Conservation (phyloP, 2,113 vertebrate genomes). For the Caranx ignobilis region DNA sequence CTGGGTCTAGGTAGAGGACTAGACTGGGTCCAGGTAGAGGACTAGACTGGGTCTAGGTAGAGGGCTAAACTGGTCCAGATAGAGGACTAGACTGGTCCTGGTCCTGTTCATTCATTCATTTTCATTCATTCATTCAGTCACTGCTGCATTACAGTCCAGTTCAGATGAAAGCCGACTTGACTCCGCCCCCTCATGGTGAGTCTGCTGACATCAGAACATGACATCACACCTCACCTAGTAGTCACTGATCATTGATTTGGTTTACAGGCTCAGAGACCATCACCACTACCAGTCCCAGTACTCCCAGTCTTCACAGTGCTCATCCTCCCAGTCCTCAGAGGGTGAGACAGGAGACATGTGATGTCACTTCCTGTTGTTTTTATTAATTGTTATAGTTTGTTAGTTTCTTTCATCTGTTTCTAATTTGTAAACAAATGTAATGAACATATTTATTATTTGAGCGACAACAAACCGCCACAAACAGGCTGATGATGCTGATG, state of each 20-base stretch:
- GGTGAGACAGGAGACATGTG: slow-evolving; percentile 16
- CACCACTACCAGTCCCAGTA: background rate
- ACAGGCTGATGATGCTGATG: too few species aligned
- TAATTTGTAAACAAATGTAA: too few species aligned
- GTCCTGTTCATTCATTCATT: slow-evolving; percentile 16
- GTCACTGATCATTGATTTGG: background rate
- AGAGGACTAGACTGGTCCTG: background rate
- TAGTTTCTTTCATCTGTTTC: too few species aligned
- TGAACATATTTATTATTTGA: too few species aligned
- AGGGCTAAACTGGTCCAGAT: too few species aligned
- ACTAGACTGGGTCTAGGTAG: too few species aligned
- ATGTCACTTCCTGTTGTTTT: background rate
- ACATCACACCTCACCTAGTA: slow-evolving; percentile 14
- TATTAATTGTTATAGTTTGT: too few species aligned
- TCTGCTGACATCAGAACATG: slow-evolving; percentile 14
- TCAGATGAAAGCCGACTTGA: background rate
- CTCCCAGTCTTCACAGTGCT: background rate
- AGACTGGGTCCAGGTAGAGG: too few species aligned
- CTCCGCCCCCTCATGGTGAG: slow-evolving; percentile 55
- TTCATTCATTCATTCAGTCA: background rate
- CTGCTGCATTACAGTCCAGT: slow-evolving; percentile 14
- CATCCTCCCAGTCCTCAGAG: background rate
- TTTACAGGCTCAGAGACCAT: slow-evolving; percentile 32
- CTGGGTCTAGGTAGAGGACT: too few species aligned
- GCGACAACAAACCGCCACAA: too few species aligned